phyloP scores from a whole-genome alignment of 1,140 invertebrate species.

The Ceratina calcarata region DNA sequence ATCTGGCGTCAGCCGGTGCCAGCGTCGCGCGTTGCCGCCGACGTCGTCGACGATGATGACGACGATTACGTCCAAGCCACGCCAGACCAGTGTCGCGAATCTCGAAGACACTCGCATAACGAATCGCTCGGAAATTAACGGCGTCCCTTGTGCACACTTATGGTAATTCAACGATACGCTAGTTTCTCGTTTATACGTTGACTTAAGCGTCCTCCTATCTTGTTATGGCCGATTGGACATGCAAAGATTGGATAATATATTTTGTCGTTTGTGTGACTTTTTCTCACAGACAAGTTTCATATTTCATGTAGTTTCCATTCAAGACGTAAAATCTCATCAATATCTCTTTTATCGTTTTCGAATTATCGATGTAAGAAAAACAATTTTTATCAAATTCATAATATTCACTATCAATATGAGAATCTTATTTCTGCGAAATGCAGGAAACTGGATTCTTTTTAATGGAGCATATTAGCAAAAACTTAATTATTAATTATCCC shows the following conservation, averaged over 20 bases:
- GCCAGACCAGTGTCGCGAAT: conserved; percentile 25
- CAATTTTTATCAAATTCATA: no score
- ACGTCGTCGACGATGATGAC: conserved; percentile 8
- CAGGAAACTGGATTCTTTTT: no score
- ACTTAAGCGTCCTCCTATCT: conserved; percentile 49
- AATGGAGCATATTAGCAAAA: no score
- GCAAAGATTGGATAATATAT: background rate
- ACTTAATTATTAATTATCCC: no score
- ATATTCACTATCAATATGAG: no score
- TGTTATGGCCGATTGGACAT: conserved; percentile 45
- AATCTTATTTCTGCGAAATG: no score
- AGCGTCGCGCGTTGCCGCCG: conserved; percentile 21
- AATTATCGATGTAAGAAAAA: no score
- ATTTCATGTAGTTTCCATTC: no score
- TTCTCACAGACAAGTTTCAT: no score
- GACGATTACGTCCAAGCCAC: background rate
- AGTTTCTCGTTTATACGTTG: conserved; percentile 65
- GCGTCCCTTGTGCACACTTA: conserved; percentile 37
- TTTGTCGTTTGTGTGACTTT: no score
- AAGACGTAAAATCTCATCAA: no score
- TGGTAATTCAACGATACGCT: conserved; percentile 45
- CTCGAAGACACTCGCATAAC: conserved; percentile 55
- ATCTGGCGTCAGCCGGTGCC: conserved; percentile 63
- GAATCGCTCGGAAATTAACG: conserved; percentile 67
- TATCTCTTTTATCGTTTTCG: no score